Conservation (phyloP, 64 coral and sea anemone species). For the Montipora cactus region DNA sequence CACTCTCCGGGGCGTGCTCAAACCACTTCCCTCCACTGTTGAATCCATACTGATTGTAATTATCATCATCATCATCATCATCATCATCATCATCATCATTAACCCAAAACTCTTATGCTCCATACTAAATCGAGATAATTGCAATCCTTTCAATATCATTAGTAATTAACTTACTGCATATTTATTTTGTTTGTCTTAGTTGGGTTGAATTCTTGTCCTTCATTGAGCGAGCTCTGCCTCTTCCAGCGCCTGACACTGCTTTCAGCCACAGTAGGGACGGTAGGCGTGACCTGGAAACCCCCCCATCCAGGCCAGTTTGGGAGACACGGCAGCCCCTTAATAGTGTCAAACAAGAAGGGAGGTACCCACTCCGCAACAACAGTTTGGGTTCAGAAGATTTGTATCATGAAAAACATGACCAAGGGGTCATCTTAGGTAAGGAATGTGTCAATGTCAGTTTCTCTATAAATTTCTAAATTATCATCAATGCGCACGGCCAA, state of each 20-base stretch:
- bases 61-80: too few relatives aligned
- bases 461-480: too few relatives aligned
- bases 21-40: too few relatives aligned
- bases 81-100: too few relatives aligned
- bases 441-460: neutral
- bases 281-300: slow-evolving; percentile 45
- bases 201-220: slow-evolving; percentile 85
- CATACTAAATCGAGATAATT: too few relatives aligned
- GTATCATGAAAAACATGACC: slow-evolving; percentile 57
- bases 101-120: too few relatives aligned
- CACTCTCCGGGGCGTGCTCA: too few relatives aligned
- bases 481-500: too few relatives aligned
- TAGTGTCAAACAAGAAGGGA: slow-evolving; percentile 38
- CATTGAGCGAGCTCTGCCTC: slow-evolving; percentile 81
- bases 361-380: slow-evolving; percentile 21
- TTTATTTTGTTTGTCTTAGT: neutral
- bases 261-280: slow-evolving; percentile 38
- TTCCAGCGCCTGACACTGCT: slow-evolving; percentile 24
- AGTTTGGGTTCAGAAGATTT: slow-evolving; percentile 59
- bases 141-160: too few relatives aligned
- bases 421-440: slow-evolving; percentile 68
- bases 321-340: slow-evolving; percentile 80
- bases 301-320: slow-evolving; percentile 76
- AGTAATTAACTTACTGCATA: neutral
- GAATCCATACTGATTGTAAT: too few relatives aligned